These are phyloP conservation scores for Characodon lateralis DNA, from an alignment of 2,797 vertebrate species.

Conservation along the genomic window DNA sequence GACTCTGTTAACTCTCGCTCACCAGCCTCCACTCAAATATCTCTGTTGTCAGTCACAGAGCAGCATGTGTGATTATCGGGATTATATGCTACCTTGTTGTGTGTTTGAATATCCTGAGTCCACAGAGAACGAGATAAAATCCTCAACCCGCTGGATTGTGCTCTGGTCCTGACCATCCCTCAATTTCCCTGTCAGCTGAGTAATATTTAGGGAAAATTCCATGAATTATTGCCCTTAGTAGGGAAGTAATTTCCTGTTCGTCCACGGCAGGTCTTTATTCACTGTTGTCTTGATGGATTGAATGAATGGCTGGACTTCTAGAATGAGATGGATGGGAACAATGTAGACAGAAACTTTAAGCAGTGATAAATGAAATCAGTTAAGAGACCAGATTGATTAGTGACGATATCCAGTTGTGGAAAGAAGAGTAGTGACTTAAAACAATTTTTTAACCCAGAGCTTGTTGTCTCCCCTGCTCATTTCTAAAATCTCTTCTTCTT, in stretches of 20 bases:
- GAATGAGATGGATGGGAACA: conserved; percentile 19
- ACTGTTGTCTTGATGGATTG: conserved; percentile 27
- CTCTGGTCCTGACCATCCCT: conserved; percentile 43
- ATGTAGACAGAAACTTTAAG: conserved; percentile 30
- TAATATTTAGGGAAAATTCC: conserved; percentile 33
- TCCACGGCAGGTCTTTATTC: conserved; percentile 32
- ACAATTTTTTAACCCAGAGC: conserved; percentile 47
- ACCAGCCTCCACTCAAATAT: conserved; percentile 47
- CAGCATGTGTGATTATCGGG: conserved; percentile 39
- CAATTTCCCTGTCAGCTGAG: conserved; percentile 43
- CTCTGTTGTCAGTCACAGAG: conserved; percentile 36
- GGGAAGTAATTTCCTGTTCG: conserved; percentile 41
- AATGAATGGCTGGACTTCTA: conserved; percentile 18
- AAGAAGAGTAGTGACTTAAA: conserved; percentile 45
- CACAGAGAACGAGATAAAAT: conserved; percentile 28
- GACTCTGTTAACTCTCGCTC: conserved; percentile 46
- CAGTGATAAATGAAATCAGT: conserved; percentile 56
- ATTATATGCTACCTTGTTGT: conserved; percentile 51
- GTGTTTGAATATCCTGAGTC: conserved; percentile 52
- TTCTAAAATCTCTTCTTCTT: conserved; percentile 6
- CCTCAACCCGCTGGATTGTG: neutral
- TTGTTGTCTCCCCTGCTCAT: conserved; percentile 11
- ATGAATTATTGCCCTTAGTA: conserved; percentile 43
- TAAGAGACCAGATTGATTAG: conserved; percentile 58
- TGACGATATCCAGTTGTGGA: conserved; percentile 37